Conservation (phyloP, 1,140 invertebrate species). For the Daktulosphaira vitifoliae region DNA sequence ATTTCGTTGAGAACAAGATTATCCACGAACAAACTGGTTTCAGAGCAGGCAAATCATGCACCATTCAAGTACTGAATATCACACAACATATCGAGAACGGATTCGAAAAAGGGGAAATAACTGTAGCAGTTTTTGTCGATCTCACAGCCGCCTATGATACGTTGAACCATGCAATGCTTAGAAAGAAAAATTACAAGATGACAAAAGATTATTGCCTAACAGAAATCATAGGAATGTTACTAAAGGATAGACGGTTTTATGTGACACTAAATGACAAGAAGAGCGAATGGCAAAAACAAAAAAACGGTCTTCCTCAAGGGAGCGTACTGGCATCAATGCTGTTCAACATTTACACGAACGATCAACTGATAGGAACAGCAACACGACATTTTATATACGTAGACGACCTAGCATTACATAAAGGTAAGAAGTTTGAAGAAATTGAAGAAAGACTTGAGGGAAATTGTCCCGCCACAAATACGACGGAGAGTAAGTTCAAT, state of each 20-base stretch:
- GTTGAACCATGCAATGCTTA: conserved; percentile 25
- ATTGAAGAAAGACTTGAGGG: conserved; percentile 18
- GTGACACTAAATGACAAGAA: conserved; percentile 31
- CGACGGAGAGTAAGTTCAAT: conserved; percentile 12
- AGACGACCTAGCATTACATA: conserved; percentile 37
- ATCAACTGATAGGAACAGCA: conserved; percentile 33
- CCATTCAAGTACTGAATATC: conserved; percentile 31
- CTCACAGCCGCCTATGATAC: conserved; percentile 35
- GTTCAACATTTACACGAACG: conserved; percentile 39
- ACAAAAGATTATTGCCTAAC: conserved; percentile 14
- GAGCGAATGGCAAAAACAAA: conserved; percentile 30
- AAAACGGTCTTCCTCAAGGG: conserved; percentile 39
- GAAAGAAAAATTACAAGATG: conserved; percentile 27
- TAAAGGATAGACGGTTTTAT: conserved; percentile 35
- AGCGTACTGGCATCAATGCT: conserved; percentile 39
- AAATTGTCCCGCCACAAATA: conserved; percentile 18
- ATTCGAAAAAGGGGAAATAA: conserved; percentile 25
- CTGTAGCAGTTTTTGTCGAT: conserved; percentile 33
- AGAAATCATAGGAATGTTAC: conserved; percentile 9
- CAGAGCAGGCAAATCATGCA: conserved; percentile 30
- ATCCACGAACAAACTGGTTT: conserved; percentile 34
- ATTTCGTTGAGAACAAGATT: not conserved
- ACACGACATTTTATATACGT: conserved; percentile 34
- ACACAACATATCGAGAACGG: conserved; percentile 35
- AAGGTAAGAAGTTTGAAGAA: conserved; percentile 8